phyloP scores from a whole-genome alignment of 2,888 invertebrate genomes.

The Meghimatium bilineatum region DNA sequence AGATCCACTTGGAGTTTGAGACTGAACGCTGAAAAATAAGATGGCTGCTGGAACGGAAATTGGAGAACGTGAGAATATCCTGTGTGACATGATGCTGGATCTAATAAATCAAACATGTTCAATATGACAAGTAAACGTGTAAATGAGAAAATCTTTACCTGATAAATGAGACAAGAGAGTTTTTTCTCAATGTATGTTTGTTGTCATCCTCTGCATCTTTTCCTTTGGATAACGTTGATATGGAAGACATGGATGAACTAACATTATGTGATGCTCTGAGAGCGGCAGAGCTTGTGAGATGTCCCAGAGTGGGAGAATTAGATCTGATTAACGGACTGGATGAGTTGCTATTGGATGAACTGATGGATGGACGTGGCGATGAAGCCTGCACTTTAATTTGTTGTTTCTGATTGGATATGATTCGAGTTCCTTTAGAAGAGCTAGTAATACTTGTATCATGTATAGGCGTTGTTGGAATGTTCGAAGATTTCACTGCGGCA shows the following conservation, averaged over 20 bases:
- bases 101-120: no score
- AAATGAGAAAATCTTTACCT: conserved; percentile 4
- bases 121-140: no score
- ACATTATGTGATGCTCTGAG: background rate
- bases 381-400: background rate
- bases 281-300: conserved; percentile 31
- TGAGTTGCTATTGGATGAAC: background rate
- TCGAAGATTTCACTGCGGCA: conserved; percentile 32
- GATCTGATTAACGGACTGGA: conserved; percentile 30
- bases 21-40: no score
- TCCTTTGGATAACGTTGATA: background rate
- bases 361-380: background rate
- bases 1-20: no score
- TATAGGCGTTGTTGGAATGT: conserved; percentile 14
- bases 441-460: background rate
- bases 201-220: background rate
- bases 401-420: background rate
- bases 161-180: background rate
- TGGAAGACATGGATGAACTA: background rate
- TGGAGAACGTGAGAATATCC: no score
- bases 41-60: no score
- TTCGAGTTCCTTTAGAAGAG: background rate
- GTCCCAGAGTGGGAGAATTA: conserved; percentile 41
- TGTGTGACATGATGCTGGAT: no score
- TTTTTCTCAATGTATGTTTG: background rate